Conservation (phyloP, 35 echinoderm and acorn worm species). For the Heliocidaris erythrogramma region DNA sequence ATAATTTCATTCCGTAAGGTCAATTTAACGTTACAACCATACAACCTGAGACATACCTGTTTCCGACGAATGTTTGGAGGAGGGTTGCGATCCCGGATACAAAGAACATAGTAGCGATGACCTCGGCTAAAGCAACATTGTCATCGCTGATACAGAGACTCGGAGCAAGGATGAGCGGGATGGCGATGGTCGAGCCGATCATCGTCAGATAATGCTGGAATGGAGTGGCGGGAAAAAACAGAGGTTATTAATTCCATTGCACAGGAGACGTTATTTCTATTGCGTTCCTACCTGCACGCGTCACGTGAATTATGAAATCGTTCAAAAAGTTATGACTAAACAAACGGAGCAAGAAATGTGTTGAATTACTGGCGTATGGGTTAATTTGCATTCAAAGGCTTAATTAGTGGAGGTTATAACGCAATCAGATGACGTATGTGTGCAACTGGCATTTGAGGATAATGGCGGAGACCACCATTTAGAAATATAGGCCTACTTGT, state of each 20-base stretch:
- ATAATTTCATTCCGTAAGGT: background rate
- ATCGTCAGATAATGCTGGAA: conserved; percentile 56
- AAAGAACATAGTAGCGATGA: conserved; percentile 89
- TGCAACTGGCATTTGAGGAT: too few species aligned
- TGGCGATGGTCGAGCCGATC: conserved; percentile 29
- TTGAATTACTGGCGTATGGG: background rate
- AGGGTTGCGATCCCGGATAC: conserved; percentile 83
- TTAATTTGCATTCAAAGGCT: too few species aligned
- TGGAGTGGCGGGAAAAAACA: background rate
- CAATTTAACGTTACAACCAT: background rate
- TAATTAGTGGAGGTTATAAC: too few species aligned
- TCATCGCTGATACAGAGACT: conserved; percentile 76
- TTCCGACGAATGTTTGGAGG: conserved; percentile 74
- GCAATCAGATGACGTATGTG: too few species aligned
- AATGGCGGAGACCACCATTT: too few species aligned
- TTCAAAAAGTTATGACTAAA: background rate
- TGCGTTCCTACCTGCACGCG: background rate
- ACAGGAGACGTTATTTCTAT: background rate
- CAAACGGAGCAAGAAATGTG: too few species aligned
- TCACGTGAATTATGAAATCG: background rate
- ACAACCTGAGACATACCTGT: conserved; percentile 62
- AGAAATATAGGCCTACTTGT: too few species aligned
- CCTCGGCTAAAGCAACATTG: conserved; percentile 60
- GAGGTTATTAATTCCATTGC: background rate
- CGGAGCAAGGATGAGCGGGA: conserved; percentile 72